Evolutionary conservation across 2,888 invertebrate species (phyloP).

Genomic region (Drosophila subsilvestris): DNA sequence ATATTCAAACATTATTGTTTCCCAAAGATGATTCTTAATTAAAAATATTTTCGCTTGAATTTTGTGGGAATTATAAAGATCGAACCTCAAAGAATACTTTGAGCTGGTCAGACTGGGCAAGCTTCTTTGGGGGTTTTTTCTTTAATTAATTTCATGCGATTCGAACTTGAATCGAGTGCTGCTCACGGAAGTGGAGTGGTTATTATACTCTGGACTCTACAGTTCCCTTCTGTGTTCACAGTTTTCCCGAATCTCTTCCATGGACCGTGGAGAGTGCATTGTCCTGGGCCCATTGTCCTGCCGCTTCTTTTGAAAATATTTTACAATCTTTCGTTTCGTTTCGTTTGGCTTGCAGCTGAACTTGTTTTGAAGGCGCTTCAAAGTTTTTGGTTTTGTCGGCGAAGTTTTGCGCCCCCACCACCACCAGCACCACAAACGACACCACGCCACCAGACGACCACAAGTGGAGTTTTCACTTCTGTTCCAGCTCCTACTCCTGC

Average conservation of each 20-base stretch:
- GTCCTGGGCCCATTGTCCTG: slow-evolving; percentile 22
- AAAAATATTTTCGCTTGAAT: background rate
- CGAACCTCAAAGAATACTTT: no score
- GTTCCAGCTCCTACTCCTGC: background rate
- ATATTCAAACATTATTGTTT: background rate
- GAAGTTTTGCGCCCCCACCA: slow-evolving; percentile 10
- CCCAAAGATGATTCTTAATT: background rate
- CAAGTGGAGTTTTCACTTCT: slow-evolving; percentile 4
- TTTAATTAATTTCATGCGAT: background rate
- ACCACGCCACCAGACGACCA: slow-evolving; percentile 9
- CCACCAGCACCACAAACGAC: background rate
- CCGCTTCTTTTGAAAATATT: slow-evolving; percentile 18
- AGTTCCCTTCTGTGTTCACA: background rate
- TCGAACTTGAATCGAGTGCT: background rate
- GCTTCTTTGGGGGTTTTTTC: no score
- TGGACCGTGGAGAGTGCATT: slow-evolving; percentile 8
- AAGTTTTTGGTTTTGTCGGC: slow-evolving; percentile 22
- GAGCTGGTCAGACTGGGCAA: background rate
- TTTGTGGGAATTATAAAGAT: no score
- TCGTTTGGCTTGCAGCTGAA: slow-evolving; percentile 8
- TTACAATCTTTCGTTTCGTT: slow-evolving; percentile 30
- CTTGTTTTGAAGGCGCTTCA: slow-evolving; percentile 16
- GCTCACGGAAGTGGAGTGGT: background rate
- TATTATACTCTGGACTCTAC: background rate
- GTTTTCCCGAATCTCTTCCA: background rate